Percentiles rank a stretch among this genome's conserved stretches.
Conservation (phyloP, 2,888 invertebrate genomes). For the Panorpa germanica region DNA sequence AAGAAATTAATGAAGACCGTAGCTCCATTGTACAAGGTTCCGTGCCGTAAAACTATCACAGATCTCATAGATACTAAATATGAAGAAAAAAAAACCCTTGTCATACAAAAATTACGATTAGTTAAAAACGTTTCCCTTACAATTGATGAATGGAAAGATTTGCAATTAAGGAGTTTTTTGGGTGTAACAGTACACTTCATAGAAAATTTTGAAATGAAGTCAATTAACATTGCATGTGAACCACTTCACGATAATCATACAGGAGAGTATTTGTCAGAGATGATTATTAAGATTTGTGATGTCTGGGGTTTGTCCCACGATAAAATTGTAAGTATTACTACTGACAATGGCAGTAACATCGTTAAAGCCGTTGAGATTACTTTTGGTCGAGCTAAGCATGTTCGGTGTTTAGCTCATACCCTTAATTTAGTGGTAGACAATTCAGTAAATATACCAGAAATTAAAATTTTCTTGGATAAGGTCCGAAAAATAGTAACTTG, state of each 20-base stretch:
- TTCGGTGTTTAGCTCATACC: conserved; percentile 14
- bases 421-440: conserved; percentile 12
- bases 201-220: conserved; percentile 9
- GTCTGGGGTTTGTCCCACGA: conserved; percentile 13
- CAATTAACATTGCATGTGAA: conserved; percentile 11
- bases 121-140: conserved; percentile 11
- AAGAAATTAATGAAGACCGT: conserved; percentile 9
- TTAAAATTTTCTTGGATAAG: too few relatives aligned
- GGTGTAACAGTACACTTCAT: conserved; percentile 12
- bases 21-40: conserved; percentile 11
- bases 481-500: too few relatives aligned
- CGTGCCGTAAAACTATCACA: conserved; percentile 14
- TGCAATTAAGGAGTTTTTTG: conserved; percentile 10
- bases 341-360: conserved; percentile 14
- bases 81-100: conserved; percentile 13
- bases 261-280: conserved; percentile 11
- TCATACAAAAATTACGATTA: conserved; percentile 11
- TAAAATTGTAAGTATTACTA: conserved; percentile 11
- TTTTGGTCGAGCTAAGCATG: conserved; percentile 13
- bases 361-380: conserved; percentile 11
- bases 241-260: conserved; percentile 13
- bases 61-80: conserved; percentile 15
- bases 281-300: conserved; percentile 9
- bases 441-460: too few relatives aligned
- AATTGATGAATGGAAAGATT: conserved; percentile 13